Evolutionary conservation across 2,888 invertebrate genomes (phyloP).

Genomic region (Agriopis aurantiaria): DNA sequence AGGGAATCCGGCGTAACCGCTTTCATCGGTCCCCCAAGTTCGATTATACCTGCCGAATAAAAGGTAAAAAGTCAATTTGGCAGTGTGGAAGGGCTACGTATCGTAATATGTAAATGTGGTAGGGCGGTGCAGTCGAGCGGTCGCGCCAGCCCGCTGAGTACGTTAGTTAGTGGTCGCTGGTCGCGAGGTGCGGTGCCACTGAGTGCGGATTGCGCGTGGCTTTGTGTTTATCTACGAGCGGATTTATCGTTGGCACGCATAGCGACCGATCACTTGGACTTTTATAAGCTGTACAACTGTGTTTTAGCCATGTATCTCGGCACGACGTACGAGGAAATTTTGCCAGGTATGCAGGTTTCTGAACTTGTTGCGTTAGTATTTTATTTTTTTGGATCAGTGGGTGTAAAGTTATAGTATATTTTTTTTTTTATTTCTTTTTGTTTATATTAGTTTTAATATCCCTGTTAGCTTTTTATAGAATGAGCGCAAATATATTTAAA

Average conservation of each 20-base stretch:
- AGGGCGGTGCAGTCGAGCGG: constrained; percentile 80
- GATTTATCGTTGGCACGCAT: constrained; percentile 50
- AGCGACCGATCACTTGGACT: constrained; percentile 26
- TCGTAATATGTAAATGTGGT: constrained; percentile 82
- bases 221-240: constrained; percentile 52
- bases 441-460: no score
- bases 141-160: constrained; percentile 61
- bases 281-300: constrained; percentile 21
- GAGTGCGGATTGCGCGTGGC: constrained; percentile 55
- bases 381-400: neutral
- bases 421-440: no score
- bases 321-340: constrained; percentile 71
- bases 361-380: constrained; percentile 16
- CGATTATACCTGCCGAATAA: constrained; percentile 83
- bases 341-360: constrained; percentile 66
- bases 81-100: constrained; percentile 82
- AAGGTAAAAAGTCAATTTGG: constrained; percentile 85
- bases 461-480: no score
- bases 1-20: constrained; percentile 70
- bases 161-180: constrained; percentile 57
- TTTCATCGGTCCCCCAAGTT: constrained; percentile 80
- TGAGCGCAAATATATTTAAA: no score
- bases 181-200: constrained; percentile 55
- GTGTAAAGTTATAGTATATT: neutral
- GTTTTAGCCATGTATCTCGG: constrained; percentile 75